Evolutionary conservation across 2,113 vertebrate genomes (phyloP).

Genomic region (Parotia lawesii): DNA sequence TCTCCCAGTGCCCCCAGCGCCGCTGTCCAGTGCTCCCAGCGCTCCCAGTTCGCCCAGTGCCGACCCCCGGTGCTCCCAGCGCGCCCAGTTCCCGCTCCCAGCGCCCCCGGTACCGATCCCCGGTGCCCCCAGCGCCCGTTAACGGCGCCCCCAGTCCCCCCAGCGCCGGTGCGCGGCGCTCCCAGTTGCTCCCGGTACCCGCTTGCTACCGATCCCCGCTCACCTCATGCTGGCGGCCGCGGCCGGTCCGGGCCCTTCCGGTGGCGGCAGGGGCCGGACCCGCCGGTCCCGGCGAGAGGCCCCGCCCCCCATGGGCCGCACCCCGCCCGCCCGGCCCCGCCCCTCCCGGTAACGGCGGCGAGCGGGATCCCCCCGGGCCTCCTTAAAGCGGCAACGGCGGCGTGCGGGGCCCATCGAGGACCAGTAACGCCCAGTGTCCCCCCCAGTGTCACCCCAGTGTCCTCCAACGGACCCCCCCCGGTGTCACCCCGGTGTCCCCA

Average conservation of each 20-base stretch:
- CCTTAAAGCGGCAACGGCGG: neutral
- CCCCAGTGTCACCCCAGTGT: neutral
- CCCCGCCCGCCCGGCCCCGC: too few relatives aligned
- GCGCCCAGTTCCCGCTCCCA: neutral
- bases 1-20: neutral
- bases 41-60: neutral
- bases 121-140: neutral
- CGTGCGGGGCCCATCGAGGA: too few relatives aligned
- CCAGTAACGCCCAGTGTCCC: neutral
- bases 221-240: neutral
- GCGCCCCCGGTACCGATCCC: neutral
- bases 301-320: too few relatives aligned
- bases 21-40: neutral
- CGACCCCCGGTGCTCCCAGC: neutral
- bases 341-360: neutral
- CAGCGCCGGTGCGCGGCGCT: neutral
- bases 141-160: neutral
- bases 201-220: neutral
- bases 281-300: neutral
- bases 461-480: too few relatives aligned
- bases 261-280: neutral
- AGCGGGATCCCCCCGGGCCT: too few relatives aligned
- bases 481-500: neutral
- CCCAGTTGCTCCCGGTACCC: neutral
- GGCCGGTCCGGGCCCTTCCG: neutral